These are phyloP conservation scores for Hyles euphorbiae DNA, from an alignment of 1,140 invertebrate species.

Conservation along the genomic window DNA sequence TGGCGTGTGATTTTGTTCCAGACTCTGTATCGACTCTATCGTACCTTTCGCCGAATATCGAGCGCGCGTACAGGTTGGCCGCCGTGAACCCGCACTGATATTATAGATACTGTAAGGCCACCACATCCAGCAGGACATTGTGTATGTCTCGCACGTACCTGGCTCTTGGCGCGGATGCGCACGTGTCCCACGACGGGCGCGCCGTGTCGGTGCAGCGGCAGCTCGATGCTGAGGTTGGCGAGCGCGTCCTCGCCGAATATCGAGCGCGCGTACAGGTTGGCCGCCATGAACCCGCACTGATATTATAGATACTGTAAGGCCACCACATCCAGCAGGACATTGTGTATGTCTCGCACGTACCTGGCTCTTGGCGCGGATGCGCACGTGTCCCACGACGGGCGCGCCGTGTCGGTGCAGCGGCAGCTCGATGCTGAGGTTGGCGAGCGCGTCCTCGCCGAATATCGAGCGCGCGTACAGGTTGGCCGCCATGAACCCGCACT, in stretches of 20 bases:
- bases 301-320: no score
- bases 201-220: no score
- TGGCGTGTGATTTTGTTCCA: no score
- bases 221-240: slow-evolving; percentile 99
- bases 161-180: slow-evolving; percentile 97
- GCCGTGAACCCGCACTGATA: slow-evolving; percentile 99
- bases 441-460: slow-evolving; percentile 98
- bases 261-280: slow-evolving; percentile 98
- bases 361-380: slow-evolving; percentile 98
- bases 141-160: slow-evolving; percentile 86
- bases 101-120: no score
- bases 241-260: slow-evolving; percentile 99
- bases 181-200: slow-evolving; percentile 98
- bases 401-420: no score
- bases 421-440: slow-evolving; percentile 99
- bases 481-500: slow-evolving; percentile 98
- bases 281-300: slow-evolving; percentile 99
- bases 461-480: slow-evolving; percentile 99
- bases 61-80: slow-evolving; percentile 98
- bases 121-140: no score
- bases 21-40: no score
- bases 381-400: slow-evolving; percentile 96
- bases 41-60: slow-evolving; percentile 99
- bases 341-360: slow-evolving; percentile 82
- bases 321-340: no score